Evolutionary conservation across 2,113 vertebrate species (phyloP), one percentile per base, ranked within the genome.

Genomic region (Xyrauchen texanus): DNA sequence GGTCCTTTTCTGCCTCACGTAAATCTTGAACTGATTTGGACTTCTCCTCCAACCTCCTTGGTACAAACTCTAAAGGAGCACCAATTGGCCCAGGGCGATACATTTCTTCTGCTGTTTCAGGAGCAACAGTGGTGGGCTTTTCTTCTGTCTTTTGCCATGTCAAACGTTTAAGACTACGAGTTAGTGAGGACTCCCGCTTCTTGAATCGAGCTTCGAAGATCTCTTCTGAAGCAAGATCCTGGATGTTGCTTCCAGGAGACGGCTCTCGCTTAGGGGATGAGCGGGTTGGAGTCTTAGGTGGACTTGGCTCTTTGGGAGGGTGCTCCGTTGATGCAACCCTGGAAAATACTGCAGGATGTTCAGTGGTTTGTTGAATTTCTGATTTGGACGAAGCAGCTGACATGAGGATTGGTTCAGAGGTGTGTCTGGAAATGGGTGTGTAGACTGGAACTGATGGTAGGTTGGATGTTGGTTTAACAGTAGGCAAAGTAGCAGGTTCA

Each of bases 191-290:
- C 79, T 97, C 94, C 0, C 95, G 94, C 76, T 95, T 94, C 85
- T 98, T 99, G 86, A 98, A 99, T 77, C 96, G 96, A 7, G 97
- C 93, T 81, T 99, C 95, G 7, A 99, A 99, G 53, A 99, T 91
- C n/a, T 98, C 96, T 86, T 99, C 95, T 0, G 97, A 98, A 55
- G 93, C 92, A 0, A 99, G 92, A 87, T 99, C 95, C 68, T 94
- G 90, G 4, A 99, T 93, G 58, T 90, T 82, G 13, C 16, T 66
- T 81, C 87, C 86, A 46, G 77, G 66, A 70, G 76, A 84, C 7
- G 79, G 68, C 9, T 89, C 88, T 76, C 75, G 86, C 34, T 89
- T 87, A 13, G 86, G 79, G 42, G 87, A 84, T 10, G 81, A 74
- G 45, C 80, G 81, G 72, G 77, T 4, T 62, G 77, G 60, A 34